Conservation (phyloP, 2,888 invertebrate species). For the Teleiodes luculella region DNA sequence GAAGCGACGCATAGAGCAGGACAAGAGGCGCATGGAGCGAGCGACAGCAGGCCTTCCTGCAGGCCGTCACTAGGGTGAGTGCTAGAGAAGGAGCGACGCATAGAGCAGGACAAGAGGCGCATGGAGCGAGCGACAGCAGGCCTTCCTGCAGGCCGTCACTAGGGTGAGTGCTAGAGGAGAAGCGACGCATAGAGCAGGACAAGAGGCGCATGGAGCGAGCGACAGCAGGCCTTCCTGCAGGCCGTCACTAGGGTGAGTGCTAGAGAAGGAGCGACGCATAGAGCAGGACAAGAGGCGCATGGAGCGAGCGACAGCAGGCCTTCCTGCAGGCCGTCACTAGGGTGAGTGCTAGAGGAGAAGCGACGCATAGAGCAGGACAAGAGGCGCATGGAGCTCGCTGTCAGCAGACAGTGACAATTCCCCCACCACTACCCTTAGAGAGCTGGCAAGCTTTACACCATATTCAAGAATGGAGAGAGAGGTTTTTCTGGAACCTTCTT, state of each 20-base stretch:
- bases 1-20: slow-evolving; percentile 91
- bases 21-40: no score
- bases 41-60: slow-evolving; percentile 93
- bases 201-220: slow-evolving; percentile 92
- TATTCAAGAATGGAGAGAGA: no score
- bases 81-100: slow-evolving; percentile 78
- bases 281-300: no score
- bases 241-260: no score
- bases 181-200: slow-evolving; percentile 94
- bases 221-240: slow-evolving; percentile 89
- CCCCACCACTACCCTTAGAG: no score
- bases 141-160: slow-evolving; percentile 92
- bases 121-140: slow-evolving; percentile 95
- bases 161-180: slow-evolving; percentile 78
- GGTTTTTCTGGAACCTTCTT: no score
- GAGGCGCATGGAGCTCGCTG: slow-evolving; percentile 90
- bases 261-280: no score
- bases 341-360: slow-evolving; percentile 74
- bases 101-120: slow-evolving; percentile 93
- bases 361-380: slow-evolving; percentile 95
- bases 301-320: slow-evolving; percentile 94
- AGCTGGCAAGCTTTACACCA: no score
- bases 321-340: slow-evolving; percentile 91
- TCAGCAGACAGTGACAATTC: no score
- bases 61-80: slow-evolving; percentile 89